These are phyloP conservation scores for Periophthalmus modestus DNA, from an alignment of 2,113 vertebrate species.

Conservation along the genomic window DNA sequence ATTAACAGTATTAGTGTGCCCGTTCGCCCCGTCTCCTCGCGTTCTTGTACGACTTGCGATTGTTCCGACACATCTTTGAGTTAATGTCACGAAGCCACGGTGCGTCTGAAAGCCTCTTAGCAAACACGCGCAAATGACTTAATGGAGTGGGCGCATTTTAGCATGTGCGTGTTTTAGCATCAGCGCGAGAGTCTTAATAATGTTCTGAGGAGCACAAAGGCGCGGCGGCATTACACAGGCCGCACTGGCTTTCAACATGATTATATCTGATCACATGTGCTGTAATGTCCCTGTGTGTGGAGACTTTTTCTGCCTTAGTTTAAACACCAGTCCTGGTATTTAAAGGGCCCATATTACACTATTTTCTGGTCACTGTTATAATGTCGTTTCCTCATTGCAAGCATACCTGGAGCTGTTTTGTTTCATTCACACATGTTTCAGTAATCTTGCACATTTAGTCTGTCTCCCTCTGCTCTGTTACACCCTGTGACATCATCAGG, in stretches of 20 bases:
- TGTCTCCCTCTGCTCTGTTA: no score
- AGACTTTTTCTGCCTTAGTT: no score
- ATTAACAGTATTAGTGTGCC: background rate
- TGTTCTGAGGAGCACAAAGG: background rate
- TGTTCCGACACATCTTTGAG: constrained; percentile 6
- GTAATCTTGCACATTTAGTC: no score
- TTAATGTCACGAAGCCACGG: constrained; percentile 61
- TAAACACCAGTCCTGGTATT: no score
- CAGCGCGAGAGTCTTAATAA: constrained; percentile 32
- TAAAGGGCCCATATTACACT: no score
- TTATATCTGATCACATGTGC: no score
- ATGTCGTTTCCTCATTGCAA: no score
- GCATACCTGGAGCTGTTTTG: no score
- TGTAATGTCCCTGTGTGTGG: no score
- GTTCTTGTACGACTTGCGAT: background rate
- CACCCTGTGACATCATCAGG: no score
- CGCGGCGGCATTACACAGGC: background rate
- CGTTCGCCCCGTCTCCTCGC: background rate
- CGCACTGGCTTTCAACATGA: background rate
- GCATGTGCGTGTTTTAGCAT: constrained; percentile 56
- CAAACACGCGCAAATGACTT: constrained; percentile 76
- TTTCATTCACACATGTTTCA: no score
- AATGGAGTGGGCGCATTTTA: constrained; percentile 70
- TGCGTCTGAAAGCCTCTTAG: constrained; percentile 78
- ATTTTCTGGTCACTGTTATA: no score